Percentiles rank a stretch among this genome's conserved stretches.
phyloP scores from a whole-genome alignment of 2,113 vertebrate genomes.

The Triplophysa tibetana region DNA sequence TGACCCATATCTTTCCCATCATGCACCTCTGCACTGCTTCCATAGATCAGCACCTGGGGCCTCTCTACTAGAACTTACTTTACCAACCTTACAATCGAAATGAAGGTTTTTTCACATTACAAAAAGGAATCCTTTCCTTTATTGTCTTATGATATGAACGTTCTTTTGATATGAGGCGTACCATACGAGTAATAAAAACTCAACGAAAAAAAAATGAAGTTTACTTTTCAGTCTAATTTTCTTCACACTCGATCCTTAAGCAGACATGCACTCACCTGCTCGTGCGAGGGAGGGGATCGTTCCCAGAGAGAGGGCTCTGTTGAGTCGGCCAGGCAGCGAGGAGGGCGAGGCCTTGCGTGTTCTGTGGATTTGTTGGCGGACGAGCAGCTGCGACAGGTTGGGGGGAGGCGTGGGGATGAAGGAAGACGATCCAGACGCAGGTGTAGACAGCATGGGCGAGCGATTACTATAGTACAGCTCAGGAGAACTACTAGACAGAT shows the following conservation, averaged over 20 bases:
- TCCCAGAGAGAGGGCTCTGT: constrained; percentile 86
- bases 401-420: constrained; percentile 86
- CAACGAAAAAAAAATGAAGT: no score
- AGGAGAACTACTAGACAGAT: constrained; percentile 74
- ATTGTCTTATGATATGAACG: neutral
- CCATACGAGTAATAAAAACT: no score
- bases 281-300: constrained; percentile 87
- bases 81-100: neutral
- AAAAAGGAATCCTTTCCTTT: neutral
- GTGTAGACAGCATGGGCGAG: constrained; percentile 57
- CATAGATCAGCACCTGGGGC: constrained; percentile 49
- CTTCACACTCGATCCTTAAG: no score
- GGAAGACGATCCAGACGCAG: constrained; percentile 56
- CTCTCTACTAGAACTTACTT: neutral
- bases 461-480: constrained; percentile 65
- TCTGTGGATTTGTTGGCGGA: constrained; percentile 76
- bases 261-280: constrained; percentile 74
- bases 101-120: neutral
- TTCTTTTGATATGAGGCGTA: no score
- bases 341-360: constrained; percentile 80
- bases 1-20: constrained; percentile 56
- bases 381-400: constrained; percentile 81
- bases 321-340: constrained; percentile 88
- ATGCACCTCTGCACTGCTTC: constrained; percentile 47
- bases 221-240: no score